phyloP scores from a whole-genome alignment of 2,797 vertebrate species.

The Danio tinwini region DNA sequence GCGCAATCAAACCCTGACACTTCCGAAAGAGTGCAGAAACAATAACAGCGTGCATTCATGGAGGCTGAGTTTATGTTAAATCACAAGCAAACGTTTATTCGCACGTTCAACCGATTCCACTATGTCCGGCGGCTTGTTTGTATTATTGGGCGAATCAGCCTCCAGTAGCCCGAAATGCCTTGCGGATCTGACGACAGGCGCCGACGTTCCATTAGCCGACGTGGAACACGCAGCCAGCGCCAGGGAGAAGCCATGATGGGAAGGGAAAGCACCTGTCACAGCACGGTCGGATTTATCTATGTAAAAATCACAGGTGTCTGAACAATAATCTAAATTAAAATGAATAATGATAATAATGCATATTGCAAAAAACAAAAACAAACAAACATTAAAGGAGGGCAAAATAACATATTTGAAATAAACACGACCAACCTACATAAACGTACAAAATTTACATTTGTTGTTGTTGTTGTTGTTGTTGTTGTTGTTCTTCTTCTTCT shows the following conservation, averaged over 20 bases:
- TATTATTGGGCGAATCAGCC: conserved; percentile 64
- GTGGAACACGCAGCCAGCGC: conserved; percentile 13
- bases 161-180: conserved; percentile 60
- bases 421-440: too few species aligned
- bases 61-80: background rate
- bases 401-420: too few species aligned
- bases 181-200: conserved; percentile 76
- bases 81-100: background rate
- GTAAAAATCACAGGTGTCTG: background rate
- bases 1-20: conserved; percentile 54
- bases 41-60: conserved; percentile 40
- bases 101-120: conserved; percentile 32
- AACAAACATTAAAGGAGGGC: too few species aligned
- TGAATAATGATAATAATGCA: background rate
- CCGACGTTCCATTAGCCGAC: conserved; percentile 54
- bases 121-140: conserved; percentile 57
- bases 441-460: too few species aligned
- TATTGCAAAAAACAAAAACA: too few species aligned
- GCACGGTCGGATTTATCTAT: background rate
- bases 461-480: too few species aligned
- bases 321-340: background rate
- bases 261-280: conserved; percentile 44
- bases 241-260: conserved; percentile 45
- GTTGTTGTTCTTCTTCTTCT: too few species aligned
- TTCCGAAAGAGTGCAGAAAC: conserved; percentile 9